Conservation (phyloP, 2,113 vertebrate species). For the Erythrocercus mccallii region DNA sequence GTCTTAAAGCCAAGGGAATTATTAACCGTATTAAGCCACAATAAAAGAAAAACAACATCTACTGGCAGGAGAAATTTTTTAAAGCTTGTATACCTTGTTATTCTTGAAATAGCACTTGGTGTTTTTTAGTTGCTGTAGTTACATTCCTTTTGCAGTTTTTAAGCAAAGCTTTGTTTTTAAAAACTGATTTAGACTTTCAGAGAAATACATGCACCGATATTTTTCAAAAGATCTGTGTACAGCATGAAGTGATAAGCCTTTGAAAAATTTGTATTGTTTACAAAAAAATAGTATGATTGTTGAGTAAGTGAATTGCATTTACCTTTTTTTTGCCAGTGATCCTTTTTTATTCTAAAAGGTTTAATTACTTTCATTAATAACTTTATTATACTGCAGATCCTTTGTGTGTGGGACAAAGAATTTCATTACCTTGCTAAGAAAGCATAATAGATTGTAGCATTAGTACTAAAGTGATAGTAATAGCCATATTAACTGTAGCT, state of each 20-base stretch:
- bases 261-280: slow-evolving; percentile 16
- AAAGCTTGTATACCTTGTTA: slow-evolving; percentile 19
- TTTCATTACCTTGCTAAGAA: slow-evolving; percentile 1
- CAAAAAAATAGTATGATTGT: slow-evolving; percentile 21
- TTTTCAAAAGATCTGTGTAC: slow-evolving; percentile 23
- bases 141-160: background rate
- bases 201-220: slow-evolving; percentile 29
- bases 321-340: background rate
- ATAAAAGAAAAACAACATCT: background rate
- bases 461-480: slow-evolving; percentile 52
- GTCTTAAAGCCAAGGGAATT: slow-evolving; percentile 14
- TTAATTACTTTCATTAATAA: slow-evolving; percentile 49
- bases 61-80: background rate
- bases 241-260: slow-evolving; percentile 15
- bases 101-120: slow-evolving; percentile 7
- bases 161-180: background rate
- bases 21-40: background rate
- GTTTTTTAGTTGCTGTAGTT: slow-evolving; percentile 7
- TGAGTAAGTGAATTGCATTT: slow-evolving; percentile 19
- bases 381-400: background rate
- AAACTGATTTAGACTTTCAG: background rate
- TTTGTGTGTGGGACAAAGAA: slow-evolving; percentile 38
- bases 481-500: slow-evolving; percentile 46
- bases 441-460: slow-evolving; percentile 10
- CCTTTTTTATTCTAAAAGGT: slow-evolving; percentile 31